phyloP scores from a whole-genome alignment of 2,888 invertebrate genomes.

The Erebia ligea region DNA sequence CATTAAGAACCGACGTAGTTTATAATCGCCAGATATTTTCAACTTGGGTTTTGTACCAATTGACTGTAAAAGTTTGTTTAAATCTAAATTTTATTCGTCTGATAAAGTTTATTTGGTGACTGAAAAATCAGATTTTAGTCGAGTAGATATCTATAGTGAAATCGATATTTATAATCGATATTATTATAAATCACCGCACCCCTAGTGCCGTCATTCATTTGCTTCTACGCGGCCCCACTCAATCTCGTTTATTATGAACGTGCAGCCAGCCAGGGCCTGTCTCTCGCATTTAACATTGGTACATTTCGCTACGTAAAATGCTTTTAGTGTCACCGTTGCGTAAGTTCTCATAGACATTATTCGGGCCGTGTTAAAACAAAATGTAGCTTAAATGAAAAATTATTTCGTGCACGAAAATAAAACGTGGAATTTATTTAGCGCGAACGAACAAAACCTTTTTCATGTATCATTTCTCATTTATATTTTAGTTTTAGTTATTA shows the following conservation, averaged over 20 bases:
- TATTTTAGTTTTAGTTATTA: neutral
- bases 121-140: neutral
- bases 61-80: no score
- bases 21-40: neutral
- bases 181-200: conserved; percentile 43
- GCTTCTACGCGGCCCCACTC: conserved; percentile 74
- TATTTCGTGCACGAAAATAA: conserved; percentile 23
- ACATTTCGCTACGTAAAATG: conserved; percentile 67
- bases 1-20: no score
- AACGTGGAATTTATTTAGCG: conserved; percentile 21
- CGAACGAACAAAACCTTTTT: conserved; percentile 5
- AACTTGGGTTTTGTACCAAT: neutral
- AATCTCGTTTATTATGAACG: conserved; percentile 80
- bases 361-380: conserved; percentile 31
- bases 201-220: conserved; percentile 74
- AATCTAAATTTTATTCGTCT: no score
- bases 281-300: conserved; percentile 70
- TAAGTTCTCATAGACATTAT: conserved; percentile 49
- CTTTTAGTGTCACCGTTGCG: conserved; percentile 62
- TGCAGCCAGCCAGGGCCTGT: conserved; percentile 60
- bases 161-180: conserved; percentile 6
- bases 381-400: conserved; percentile 31
- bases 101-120: no score
- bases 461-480: neutral
- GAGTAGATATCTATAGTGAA: neutral